Conservation (phyloP, 2,113 vertebrate species). For the Salvelinus fontinalis region DNA sequence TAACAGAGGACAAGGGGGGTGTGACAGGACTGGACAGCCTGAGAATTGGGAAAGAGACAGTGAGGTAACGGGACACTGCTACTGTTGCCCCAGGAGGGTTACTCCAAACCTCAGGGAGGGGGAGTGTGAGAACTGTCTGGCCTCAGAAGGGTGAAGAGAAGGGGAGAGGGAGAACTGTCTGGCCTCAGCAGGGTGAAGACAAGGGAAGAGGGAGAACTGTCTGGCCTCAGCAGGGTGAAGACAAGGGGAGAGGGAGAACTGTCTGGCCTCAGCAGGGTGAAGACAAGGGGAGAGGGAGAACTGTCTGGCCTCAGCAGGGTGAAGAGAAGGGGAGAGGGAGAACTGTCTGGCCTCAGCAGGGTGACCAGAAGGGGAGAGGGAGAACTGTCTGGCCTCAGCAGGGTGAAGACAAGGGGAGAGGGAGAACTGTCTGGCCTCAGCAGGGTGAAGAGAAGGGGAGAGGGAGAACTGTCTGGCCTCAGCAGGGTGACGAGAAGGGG, state of each 20-base stretch:
- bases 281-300: background rate
- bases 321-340: background rate
- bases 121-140: no score
- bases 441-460: background rate
- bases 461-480: background rate
- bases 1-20: background rate
- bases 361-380: background rate
- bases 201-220: no score
- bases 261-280: no score
- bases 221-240: no score
- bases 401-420: background rate
- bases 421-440: background rate
- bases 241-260: background rate
- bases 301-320: background rate
- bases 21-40: conserved; percentile 29
- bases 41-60: conserved; percentile 43
- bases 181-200: no score
- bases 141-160: no score
- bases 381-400: background rate
- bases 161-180: no score
- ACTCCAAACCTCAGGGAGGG: conserved; percentile 39
- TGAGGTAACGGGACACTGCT: conserved; percentile 62
- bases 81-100: conserved; percentile 37
- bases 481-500: background rate
- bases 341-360: no score